Percentiles rank a stretch among this genome's conserved stretches.
Conservation (phyloP, 2,888 invertebrate genomes). For the Coenonympha glycerion region DNA sequence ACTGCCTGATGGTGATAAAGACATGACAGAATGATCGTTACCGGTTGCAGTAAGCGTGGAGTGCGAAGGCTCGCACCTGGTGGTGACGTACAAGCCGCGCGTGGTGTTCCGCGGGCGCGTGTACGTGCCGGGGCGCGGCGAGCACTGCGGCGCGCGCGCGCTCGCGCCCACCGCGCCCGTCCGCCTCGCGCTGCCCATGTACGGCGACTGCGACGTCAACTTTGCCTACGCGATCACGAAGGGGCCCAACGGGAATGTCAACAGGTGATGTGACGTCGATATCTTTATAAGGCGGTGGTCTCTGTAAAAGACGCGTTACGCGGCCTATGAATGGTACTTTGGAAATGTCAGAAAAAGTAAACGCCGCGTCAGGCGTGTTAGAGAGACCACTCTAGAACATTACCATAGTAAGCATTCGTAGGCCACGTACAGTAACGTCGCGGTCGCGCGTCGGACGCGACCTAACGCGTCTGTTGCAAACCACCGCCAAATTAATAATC, state of each 20-base stretch:
- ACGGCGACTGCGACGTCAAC: slow-evolving; percentile 75
- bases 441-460: too few species aligned
- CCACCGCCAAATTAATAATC: too few species aligned
- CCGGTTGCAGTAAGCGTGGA: slow-evolving; percentile 82
- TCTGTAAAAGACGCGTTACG: too few species aligned
- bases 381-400: too few species aligned
- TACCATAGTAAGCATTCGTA: too few species aligned
- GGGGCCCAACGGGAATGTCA: slow-evolving; percentile 60
- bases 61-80: slow-evolving; percentile 82
- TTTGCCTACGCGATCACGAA: slow-evolving; percentile 70
- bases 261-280: slow-evolving; percentile 51
- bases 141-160: slow-evolving; percentile 79
- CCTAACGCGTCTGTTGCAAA: too few species aligned
- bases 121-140: slow-evolving; percentile 87
- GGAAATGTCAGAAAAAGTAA: too few species aligned
- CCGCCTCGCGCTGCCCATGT: slow-evolving; percentile 76
- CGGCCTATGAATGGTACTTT: too few species aligned
- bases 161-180: slow-evolving; percentile 64
- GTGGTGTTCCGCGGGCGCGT: slow-evolving; percentile 82
- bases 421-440: too few species aligned
- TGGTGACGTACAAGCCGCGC: slow-evolving; percentile 79
- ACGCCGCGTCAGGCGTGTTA: too few species aligned
- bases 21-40: not conserved
- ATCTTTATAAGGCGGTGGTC: not conserved
- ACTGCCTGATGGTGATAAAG: not conserved